Base-by-base conservation (phyloP, 2,888 invertebrate genomes). In the Drosophila borborema region DNA sequence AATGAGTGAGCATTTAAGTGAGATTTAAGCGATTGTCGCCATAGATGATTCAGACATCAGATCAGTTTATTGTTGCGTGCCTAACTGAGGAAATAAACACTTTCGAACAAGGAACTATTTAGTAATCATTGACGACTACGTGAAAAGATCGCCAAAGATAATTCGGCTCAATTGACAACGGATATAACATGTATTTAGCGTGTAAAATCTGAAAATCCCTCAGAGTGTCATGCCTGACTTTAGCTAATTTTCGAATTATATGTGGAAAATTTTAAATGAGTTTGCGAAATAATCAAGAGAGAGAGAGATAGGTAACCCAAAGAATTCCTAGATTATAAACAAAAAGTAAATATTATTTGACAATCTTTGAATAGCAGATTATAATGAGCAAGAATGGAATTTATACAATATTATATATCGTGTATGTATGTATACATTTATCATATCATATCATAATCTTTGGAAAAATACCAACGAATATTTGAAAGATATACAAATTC, bases 91-190 rank as follows among this genome's bases (percentile, higher is more conserved):
- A 77, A 76, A 66, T 63, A 60, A 60, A 41, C 58, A 18, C 36
- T 59, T 51, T 54, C 36, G 53, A 69, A 76, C 77, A 40, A 69
- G 76, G 77, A 76, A 77, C 73, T 73, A 65, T 46, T 76, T 54
- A 56, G 69, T 28, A 55, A 73, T 23, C 62, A 60, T 70, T 61
- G n/a, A 49, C 38, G 38, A 74, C 41, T 58, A 64, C 65, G 77
- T 74, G 77, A 23, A 61, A 70, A 74, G 77, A 77, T 74, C 63
- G 56, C 1, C 20, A 63, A 48, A 61, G 74, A 77, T 77, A 56
- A 49, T 14, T 51, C 14, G 16, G 34, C 23, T 49, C n/a, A 48
- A 12, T 40, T 23, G 8, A 51, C 53, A 65, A 46, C 18, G 45
- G 36, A 51, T 51, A 18, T 31, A 18, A 51, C 31, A 16, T 51